Evolutionary conservation across 2,113 vertebrate genomes (phyloP).

Genomic region (Paramormyrops kingsleyae): DNA sequence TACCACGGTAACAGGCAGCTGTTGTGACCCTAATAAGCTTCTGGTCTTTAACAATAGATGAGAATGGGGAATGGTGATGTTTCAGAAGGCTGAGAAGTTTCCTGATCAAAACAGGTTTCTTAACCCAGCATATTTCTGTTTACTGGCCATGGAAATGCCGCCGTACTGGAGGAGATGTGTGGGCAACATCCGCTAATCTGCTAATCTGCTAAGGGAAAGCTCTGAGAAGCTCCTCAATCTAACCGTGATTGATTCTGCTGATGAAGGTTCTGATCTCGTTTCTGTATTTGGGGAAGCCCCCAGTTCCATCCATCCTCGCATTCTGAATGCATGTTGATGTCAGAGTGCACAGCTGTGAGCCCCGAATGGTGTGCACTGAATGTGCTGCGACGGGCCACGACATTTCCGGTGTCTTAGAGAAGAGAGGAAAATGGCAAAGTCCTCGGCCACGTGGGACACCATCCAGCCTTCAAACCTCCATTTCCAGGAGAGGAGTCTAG

Average conservation of each 20-base stretch:
- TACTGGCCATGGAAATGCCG: background rate
- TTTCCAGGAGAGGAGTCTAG: background rate
- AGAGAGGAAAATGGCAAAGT: background rate
- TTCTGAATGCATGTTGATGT: background rate
- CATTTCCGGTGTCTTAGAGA: background rate
- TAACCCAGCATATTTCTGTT: too few species aligned
- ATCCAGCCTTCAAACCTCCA: background rate
- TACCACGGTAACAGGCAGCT: conserved; percentile 73
- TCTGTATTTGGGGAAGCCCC: background rate
- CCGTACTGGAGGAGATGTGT: background rate
- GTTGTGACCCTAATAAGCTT: background rate
- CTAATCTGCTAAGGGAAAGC: background rate
- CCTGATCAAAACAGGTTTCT: background rate
- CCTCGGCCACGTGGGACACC: background rate
- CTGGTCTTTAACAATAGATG: background rate
- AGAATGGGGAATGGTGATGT: background rate
- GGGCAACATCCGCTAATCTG: background rate
- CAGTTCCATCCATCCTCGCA: background rate
- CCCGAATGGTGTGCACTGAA: background rate
- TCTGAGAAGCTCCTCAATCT: background rate
- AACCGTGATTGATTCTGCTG: background rate
- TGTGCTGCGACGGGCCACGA: background rate
- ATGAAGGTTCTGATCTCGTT: background rate
- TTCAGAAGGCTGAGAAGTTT: background rate
- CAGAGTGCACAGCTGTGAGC: background rate